phyloP scores from a whole-genome alignment of 2,888 invertebrate genomes.

The Eupithecia tripunctaria region DNA sequence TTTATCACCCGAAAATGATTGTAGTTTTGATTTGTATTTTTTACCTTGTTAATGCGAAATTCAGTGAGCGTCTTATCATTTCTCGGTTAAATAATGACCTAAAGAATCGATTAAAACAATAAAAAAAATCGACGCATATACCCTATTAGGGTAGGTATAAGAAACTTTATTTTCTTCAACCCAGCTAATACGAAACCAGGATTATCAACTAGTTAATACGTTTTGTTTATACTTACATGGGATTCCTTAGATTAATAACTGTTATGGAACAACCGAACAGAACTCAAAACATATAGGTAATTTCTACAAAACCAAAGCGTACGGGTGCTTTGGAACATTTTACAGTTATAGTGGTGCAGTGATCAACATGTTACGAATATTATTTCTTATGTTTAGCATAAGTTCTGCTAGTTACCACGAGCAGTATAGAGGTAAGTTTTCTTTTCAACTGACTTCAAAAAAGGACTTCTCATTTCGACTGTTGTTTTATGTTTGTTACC shows the following conservation, averaged over 20 bases:
- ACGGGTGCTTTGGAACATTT: neutral
- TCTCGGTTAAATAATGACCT: too few relatives aligned
- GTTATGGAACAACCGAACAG: neutral
- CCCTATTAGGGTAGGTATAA: too few relatives aligned
- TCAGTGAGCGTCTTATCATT: too few relatives aligned
- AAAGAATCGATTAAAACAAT: too few relatives aligned
- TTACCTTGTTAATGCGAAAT: too few relatives aligned
- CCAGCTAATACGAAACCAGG: neutral
- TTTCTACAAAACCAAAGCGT: neutral
- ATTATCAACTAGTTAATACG: neutral
- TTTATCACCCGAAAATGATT: too few relatives aligned
- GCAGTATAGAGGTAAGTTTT: conserved; percentile 69
- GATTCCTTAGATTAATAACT: conserved; percentile 4
- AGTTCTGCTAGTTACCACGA: conserved; percentile 69
- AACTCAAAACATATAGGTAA: neutral
- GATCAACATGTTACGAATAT: conserved; percentile 16
- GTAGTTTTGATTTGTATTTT: too few relatives aligned
- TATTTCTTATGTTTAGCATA: conserved; percentile 44
- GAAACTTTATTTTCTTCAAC: too few relatives aligned
- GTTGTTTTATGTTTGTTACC: too few relatives aligned
- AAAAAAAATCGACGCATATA: too few relatives aligned
- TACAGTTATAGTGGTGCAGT: neutral
- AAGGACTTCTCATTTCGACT: too few relatives aligned
- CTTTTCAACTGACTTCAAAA: too few relatives aligned
- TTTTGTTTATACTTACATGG: neutral